These are phyloP conservation scores for Poecilia latipinna DNA, from an alignment of 2,113 vertebrate genomes.

Conservation along the genomic window DNA sequence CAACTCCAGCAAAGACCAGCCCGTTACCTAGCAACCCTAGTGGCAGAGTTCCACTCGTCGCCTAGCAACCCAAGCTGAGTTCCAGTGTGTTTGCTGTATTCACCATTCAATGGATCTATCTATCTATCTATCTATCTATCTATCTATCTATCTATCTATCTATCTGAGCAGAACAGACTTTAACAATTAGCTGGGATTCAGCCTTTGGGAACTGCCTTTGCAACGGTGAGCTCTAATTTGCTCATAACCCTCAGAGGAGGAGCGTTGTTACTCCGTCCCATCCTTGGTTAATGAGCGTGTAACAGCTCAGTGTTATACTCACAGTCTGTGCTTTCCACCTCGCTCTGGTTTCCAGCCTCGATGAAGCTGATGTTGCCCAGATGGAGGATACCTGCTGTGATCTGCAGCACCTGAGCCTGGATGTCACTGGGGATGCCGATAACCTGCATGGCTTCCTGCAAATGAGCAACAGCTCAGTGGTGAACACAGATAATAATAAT, in stretches of 20 bases:
- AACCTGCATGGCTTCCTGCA: conserved; percentile 93
- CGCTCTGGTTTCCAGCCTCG: conserved; percentile 93
- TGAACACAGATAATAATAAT: neutral
- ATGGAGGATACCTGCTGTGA: conserved; percentile 91
- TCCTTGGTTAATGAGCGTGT: neutral
- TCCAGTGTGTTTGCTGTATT: too few relatives aligned
- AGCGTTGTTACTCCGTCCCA: neutral
- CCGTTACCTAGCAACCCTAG: too few relatives aligned
- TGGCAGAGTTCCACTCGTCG: too few relatives aligned
- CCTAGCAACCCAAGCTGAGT: too few relatives aligned
- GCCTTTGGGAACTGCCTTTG: conserved; percentile 15
- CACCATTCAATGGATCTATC: too few relatives aligned
- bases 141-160: too few relatives aligned
- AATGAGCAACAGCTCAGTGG: conserved; percentile 1
- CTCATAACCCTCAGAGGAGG: neutral
- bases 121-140: too few relatives aligned
- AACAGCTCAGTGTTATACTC: conserved; percentile 72
- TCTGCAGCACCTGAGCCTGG: conserved; percentile 90
- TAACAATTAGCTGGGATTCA: conserved; percentile 25
- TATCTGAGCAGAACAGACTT: neutral
- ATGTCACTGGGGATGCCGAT: conserved; percentile 85
- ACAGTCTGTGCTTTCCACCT: conserved; percentile 91
- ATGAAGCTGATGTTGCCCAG: conserved; percentile 93
- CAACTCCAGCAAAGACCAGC: too few relatives aligned
- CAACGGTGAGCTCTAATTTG: conserved; percentile 27